Base-by-base conservation (phyloP, 2,888 invertebrate genomes). In the Ophioninae sp. region DNA sequence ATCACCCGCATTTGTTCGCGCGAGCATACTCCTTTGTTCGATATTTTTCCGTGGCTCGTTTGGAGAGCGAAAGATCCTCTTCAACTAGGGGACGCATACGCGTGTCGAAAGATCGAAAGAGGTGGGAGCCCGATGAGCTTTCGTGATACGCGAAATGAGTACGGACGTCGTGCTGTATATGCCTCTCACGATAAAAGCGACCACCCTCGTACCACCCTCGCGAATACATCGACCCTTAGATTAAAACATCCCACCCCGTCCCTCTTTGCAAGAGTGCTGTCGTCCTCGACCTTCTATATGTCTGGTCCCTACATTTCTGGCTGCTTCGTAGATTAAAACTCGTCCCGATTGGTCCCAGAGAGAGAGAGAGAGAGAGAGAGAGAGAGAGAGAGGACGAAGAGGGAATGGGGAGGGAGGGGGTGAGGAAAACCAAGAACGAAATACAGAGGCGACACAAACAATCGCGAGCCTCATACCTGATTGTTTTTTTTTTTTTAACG, bases 141-240 rank as follows among this genome's bases (percentile, higher is more conserved):
- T 64, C 73, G 84, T 78, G 79, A 73, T 73, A 82, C 64, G 80
- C 75, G 78, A 85, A 83, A 86, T 83, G 85, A 82, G 85, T 68
- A 80, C 82, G 64, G 74, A 77, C 81, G 72, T 80, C 67, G 61
- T 65, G 70, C 77, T 79, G 72, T 77, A 73, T 61, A 44, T 39
- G 39, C 61, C 59, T 68, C 70, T 75, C 74, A 30, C 76, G 85
- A 85, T 86, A 85, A 86, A 84, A 84, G 84, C 67, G 61, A 59
- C 85, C 83, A 69, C 79, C 83, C 83, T 78, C 79, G 82, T 82
- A 78, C 85, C 84, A 80, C 83, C 84, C 82, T 41, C 44, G 77
- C 85, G 84, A 86, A 89, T 86, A 87, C 87, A 86, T 88, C 86
- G 86, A 86, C 86, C 87, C 86, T 88, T 89, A 88, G 89, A 89